Percentiles rank a stretch among this genome's conserved stretches.
These are phyloP conservation scores for Cyrtodaria siliqua DNA, from an alignment of 2,888 invertebrate genomes.

Conservation along the genomic window DNA sequence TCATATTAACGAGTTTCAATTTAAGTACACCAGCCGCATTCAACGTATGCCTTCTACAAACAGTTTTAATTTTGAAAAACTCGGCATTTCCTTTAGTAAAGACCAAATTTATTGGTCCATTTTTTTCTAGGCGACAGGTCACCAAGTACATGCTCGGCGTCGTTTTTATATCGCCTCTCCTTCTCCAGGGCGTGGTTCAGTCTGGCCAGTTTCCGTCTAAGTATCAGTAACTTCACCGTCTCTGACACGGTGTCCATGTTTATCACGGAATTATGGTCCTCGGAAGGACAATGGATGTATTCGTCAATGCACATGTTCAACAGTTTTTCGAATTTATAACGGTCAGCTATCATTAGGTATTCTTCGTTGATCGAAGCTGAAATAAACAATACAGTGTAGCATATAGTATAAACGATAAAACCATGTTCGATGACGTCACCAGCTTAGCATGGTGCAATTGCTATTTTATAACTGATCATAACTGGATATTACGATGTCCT, in stretches of 20 bases:
- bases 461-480: no score
- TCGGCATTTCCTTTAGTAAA: conserved; percentile 35
- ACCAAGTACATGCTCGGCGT: conserved; percentile 40
- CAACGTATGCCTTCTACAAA: no score
- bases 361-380: conserved; percentile 57
- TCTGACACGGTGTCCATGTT: conserved; percentile 49
- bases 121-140: conserved; percentile 33
- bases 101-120: conserved; percentile 59
- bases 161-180: conserved; percentile 46
- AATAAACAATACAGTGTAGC: no score
- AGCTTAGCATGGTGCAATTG: no score
- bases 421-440: no score
- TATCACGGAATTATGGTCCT: conserved; percentile 33
- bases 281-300: conserved; percentile 32
- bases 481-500: no score
- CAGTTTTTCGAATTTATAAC: conserved; percentile 49
- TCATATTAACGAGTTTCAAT: no score
- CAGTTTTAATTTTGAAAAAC: no score
- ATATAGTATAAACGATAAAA: no score
- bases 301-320: conserved; percentile 51
- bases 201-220: conserved; percentile 43
- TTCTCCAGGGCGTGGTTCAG: conserved; percentile 43
- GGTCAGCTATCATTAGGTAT: conserved; percentile 48
- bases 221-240: conserved; percentile 51
- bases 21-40: no score